These are phyloP conservation scores for Schizothorax lantsangensis DNA, from an alignment of 2,797 vertebrate genomes.

Conservation along the genomic window DNA sequence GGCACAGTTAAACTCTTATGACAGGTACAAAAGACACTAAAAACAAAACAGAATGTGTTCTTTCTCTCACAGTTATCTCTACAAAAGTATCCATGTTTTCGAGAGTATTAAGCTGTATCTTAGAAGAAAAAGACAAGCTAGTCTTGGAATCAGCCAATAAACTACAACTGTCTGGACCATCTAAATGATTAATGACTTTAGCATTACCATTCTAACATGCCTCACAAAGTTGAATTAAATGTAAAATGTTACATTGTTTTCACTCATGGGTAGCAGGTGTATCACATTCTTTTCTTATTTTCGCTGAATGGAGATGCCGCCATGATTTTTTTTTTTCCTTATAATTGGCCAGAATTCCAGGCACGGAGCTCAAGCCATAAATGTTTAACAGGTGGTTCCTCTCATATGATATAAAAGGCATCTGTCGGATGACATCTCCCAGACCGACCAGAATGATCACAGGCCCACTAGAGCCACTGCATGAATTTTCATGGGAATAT, in stretches of 20 bases:
- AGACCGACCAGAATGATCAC: conserved; percentile 36
- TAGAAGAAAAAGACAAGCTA: neutral
- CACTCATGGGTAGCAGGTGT: neutral
- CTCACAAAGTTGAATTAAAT: neutral
- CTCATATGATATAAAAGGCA: neutral
- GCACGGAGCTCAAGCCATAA: conserved; percentile 34
- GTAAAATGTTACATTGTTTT: neutral
- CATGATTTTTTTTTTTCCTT: neutral
- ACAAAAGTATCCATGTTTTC: neutral
- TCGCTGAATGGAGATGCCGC: neutral
- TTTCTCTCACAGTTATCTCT: neutral
- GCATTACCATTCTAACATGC: conserved; percentile 44
- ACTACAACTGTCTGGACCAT: neutral
- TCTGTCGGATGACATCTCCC: conserved; percentile 24
- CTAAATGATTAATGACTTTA: neutral
- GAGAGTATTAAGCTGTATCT: conserved; percentile 3
- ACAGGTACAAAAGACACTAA: neutral
- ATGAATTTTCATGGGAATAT: conserved; percentile 44
- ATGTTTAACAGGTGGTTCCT: conserved; percentile 38
- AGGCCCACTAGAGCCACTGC: conserved; percentile 25
- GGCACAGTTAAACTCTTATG: neutral
- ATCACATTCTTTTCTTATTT: neutral
- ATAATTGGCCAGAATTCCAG: conserved; percentile 10
- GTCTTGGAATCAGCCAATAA: neutral
- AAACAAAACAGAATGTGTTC: neutral